These are phyloP conservation scores for Brenthis daphne DNA, from an alignment of 2,888 invertebrate species.

Conservation along the genomic window DNA sequence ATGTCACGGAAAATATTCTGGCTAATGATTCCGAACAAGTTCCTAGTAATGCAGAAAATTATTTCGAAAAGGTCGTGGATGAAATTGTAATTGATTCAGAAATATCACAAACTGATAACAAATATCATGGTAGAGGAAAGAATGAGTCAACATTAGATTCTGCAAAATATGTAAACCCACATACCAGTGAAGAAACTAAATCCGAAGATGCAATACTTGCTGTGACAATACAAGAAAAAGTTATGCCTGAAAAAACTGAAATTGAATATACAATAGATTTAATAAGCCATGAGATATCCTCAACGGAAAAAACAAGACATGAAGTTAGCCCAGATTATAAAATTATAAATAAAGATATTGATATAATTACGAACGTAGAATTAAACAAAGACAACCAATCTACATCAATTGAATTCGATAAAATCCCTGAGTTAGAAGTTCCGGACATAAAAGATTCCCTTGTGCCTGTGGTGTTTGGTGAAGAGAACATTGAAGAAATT, in stretches of 20 bases:
- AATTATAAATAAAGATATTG: background rate
- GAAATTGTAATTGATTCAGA: background rate
- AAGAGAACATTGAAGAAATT: slow-evolving; percentile 47
- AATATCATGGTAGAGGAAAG: background rate
- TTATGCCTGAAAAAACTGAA: slow-evolving; percentile 22
- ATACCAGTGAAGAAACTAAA: background rate
- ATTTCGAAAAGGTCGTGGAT: background rate
- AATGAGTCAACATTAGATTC: background rate
- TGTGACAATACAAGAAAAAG: slow-evolving; percentile 27
- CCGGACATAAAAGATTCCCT: slow-evolving; percentile 47
- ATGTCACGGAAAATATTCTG: background rate
- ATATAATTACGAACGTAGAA: background rate
- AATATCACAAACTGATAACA: slow-evolving; percentile 6
- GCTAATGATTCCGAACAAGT: background rate
- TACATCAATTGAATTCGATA: slow-evolving; percentile 3
- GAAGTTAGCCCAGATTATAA: slow-evolving; percentile 3
- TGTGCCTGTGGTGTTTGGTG: slow-evolving; percentile 61
- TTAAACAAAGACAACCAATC: background rate
- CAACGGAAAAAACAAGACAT: background rate
- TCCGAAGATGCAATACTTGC: slow-evolving; percentile 22
- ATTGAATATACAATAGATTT: slow-evolving; percentile 25
- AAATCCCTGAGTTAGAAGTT: slow-evolving; percentile 13
- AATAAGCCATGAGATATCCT: slow-evolving; percentile 14
- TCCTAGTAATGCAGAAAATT: background rate
- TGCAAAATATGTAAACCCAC: background rate